A percentile compares a stretch with the other conserved stretches of the same genome.
Evolutionary conservation across 1,140 invertebrate species (phyloP).

Genomic region (Pogonognathellus flavescens): DNA sequence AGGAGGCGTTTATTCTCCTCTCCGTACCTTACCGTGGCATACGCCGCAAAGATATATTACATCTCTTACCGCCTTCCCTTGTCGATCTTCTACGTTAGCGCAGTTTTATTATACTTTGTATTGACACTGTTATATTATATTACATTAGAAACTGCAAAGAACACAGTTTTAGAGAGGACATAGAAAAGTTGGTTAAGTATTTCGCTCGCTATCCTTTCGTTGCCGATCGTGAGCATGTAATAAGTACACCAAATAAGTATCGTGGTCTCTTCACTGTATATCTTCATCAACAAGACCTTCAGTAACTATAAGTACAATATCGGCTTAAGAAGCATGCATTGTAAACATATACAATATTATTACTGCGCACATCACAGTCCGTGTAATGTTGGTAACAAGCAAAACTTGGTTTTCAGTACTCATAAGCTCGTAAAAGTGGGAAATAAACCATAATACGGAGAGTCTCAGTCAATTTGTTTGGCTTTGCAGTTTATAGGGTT

Average conservation of each 20-base stretch:
- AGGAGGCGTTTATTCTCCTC: conserved; percentile 38
- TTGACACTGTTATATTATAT: too few species aligned
- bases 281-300: too few species aligned
- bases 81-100: too few species aligned
- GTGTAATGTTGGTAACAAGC: neutral
- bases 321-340: neutral
- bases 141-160: too few species aligned
- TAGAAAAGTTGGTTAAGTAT: too few species aligned
- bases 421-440: conserved; percentile 11
- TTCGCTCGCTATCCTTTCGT: too few species aligned
- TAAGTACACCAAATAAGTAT: too few species aligned
- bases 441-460: neutral
- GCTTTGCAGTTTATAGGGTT: neutral
- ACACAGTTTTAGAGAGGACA: too few species aligned
- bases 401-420: neutral
- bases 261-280: too few species aligned
- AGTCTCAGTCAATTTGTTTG: conserved; percentile 8
- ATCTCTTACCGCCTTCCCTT: neutral
- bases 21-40: neutral
- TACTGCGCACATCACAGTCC: neutral
- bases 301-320: neutral
- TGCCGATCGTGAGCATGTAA: too few species aligned
- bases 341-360: too few species aligned
- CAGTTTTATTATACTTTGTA: too few species aligned
- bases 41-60: conserved; percentile 39